Evolutionary conservation across 2,113 vertebrate genomes (phyloP).

Genomic region (Suncus etruscus): DNA sequence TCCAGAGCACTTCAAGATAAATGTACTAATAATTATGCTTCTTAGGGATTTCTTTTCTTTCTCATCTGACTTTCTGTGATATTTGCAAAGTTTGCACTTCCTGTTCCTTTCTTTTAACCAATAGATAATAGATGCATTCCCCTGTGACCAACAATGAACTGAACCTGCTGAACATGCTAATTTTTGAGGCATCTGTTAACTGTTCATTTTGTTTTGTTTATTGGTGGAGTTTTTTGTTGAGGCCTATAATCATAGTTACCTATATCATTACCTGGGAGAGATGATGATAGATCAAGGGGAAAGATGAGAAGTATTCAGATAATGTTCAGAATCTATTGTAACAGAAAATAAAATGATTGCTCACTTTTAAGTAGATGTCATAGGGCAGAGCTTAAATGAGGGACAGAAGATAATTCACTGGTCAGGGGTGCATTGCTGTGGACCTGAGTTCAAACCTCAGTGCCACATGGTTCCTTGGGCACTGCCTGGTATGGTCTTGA

Average conservation of each 20-base stretch:
- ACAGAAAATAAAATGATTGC: background rate
- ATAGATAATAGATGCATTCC: background rate
- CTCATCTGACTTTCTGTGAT: background rate
- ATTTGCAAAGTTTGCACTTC: background rate
- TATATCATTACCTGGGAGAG: background rate
- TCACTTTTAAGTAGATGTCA: constrained; percentile 16
- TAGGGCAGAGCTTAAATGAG: background rate
- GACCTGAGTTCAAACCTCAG: too few species aligned
- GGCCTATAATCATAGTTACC: background rate
- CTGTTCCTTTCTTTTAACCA: background rate
- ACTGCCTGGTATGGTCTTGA: too few species aligned
- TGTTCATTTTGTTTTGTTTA: background rate
- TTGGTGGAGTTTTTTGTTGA: background rate
- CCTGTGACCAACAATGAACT: background rate
- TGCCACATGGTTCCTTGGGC: too few species aligned
- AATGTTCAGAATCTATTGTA: background rate
- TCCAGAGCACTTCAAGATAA: background rate
- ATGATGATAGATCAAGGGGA: background rate
- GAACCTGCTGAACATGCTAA: background rate
- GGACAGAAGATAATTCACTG: background rate
- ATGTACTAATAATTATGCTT: background rate
- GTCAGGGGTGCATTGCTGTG: too few species aligned
- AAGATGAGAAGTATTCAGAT: background rate
- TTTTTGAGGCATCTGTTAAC: background rate
- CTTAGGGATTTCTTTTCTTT: background rate